Evolutionary conservation across 2,113 vertebrate species (phyloP).

Genomic region (human): DNA sequence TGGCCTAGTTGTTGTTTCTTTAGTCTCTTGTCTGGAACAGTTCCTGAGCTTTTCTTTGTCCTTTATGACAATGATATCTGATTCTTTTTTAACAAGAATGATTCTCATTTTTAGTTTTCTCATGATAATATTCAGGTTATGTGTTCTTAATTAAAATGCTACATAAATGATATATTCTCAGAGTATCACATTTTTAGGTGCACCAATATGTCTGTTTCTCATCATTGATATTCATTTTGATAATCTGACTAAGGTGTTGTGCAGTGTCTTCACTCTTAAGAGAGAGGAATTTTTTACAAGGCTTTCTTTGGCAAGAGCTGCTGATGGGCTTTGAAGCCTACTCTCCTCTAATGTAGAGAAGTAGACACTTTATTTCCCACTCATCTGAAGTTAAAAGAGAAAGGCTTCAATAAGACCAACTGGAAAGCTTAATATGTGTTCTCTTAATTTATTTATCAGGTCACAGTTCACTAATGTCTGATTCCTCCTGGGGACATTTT

Average conservation of each 20-base stretch:
- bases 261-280: background rate
- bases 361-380: background rate
- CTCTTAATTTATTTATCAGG: background rate
- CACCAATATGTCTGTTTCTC: background rate
- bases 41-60: background rate
- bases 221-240: background rate
- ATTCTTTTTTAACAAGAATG: background rate
- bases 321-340: background rate
- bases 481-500: background rate
- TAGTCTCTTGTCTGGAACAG: background rate
- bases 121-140: background rate
- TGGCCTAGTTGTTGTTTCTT: background rate
- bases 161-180: background rate
- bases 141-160: background rate
- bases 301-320: slow-evolving; percentile 14
- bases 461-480: background rate
- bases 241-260: background rate
- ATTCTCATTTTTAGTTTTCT: slow-evolving; percentile 48
- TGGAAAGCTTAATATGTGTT: background rate
- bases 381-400: background rate
- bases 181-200: background rate
- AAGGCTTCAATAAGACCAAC: background rate
- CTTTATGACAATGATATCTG: background rate
- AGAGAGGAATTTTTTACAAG: background rate
- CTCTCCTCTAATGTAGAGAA: background rate